Evolutionary conservation across 2,797 vertebrate genomes (phyloP), one percentile per base, ranked within the genome.

Genomic region (Xenopus petersii): DNA sequence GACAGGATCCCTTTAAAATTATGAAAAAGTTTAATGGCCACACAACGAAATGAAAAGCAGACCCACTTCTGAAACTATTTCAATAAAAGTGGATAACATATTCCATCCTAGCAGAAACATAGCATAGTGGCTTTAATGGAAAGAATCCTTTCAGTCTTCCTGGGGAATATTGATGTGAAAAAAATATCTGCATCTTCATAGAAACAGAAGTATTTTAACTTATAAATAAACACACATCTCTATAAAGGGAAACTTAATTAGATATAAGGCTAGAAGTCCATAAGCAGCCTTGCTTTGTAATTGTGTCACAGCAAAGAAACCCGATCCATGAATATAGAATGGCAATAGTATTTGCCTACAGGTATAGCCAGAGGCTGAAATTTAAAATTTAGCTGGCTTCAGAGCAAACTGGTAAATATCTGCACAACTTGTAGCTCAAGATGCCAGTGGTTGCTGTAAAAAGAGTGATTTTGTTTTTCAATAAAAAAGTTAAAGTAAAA

Each of bases 101-200:
- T 58, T 69, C 30, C 51, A 36, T 69, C 33, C 67, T 9, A n/a
- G 16, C 51, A 56, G 26, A 69, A 69, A 58, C 54, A 42, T 30
- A 58, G 54, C 26, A 4, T 4, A 30, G 26, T 4, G 4, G 26
- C 48, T 55, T 67, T 67, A 67, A 67, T 16, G n/a, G 73, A 59
- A 1, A 4, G 66, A 36, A 4, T 21, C 30, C 70, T 64, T 13
- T 73, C 48, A 0, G 49, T 5, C 36, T 8, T 75, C 70, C 0
- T 8, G 2, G 59, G 30, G 51, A 70, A 59, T 10, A 56, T 0
- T 10, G 65, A 16, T 33, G 11, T 48, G 72, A 30, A 8, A 79
- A 21, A 3, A 83, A 79, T 0, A 75, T 9, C 11, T 79, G 21
- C 21, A 74, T 3, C 16, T 71, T 79, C 71, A 74, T 73, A 80